Conservation (phyloP, 64 coral and sea anemone genomes). For the Anthopleura sola region DNA sequence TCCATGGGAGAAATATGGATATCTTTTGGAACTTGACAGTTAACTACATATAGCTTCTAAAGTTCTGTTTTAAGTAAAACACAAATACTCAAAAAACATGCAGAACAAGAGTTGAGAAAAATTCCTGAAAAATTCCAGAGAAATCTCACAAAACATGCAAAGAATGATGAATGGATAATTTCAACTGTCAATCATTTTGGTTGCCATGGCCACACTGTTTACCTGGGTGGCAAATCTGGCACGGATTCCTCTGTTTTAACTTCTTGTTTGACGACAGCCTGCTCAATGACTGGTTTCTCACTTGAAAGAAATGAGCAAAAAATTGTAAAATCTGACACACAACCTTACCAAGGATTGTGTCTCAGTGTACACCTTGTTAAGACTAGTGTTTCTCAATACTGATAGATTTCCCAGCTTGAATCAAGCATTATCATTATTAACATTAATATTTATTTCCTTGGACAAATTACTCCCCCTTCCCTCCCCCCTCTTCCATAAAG, state of each 20-base stretch:
- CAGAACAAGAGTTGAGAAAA: neutral
- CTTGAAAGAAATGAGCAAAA: conserved; percentile 7
- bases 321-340: neutral
- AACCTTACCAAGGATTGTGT: neutral
- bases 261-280: conserved; percentile 38
- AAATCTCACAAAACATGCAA: neutral
- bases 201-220: neutral
- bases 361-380: neutral
- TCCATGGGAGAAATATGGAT: too few relatives aligned
- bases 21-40: neutral
- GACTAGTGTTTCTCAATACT: too few relatives aligned
- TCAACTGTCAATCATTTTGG: neutral
- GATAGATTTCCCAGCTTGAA: too few relatives aligned
- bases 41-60: neutral
- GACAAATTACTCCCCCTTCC: too few relatives aligned
- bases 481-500: too few relatives aligned
- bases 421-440: too few relatives aligned
- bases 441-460: too few relatives aligned
- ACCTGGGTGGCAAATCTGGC: conserved; percentile 80
- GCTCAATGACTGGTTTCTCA: conserved; percentile 37
- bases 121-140: neutral
- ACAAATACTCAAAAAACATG: neutral
- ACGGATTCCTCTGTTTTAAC: conserved; percentile 62
- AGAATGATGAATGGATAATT: neutral
- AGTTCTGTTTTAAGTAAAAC: neutral